Percentiles rank a stretch among this genome's conserved stretches.
Evolutionary conservation across 2,888 invertebrate species (phyloP).

Genomic region (Cistogaster globosa): DNA sequence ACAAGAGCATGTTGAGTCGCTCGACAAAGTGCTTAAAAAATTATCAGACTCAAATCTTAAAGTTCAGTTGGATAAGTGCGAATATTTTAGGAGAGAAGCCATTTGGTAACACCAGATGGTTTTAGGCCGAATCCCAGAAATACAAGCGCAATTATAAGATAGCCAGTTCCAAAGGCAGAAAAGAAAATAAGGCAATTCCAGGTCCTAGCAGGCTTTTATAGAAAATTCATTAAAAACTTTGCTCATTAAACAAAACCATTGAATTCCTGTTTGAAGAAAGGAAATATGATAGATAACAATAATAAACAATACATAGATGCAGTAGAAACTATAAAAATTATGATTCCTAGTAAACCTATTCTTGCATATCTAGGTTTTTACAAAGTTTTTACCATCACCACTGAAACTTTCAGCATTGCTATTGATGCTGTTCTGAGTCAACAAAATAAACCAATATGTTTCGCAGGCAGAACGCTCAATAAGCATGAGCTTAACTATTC

Average conservation of each 20-base stretch:
- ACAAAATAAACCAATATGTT: background rate
- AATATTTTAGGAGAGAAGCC: conserved; percentile 10
- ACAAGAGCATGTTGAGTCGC: conserved; percentile 20
- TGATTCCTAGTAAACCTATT: conserved; percentile 57
- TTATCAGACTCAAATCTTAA: conserved; percentile 7
- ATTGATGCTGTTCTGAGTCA: conserved; percentile 57
- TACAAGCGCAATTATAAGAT: conserved; percentile 71
- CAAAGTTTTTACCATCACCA: conserved; percentile 60
- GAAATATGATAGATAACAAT: background rate
- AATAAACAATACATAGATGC: conserved; percentile 29
- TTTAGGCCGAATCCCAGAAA: conserved; percentile 24
- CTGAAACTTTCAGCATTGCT: conserved; percentile 64
- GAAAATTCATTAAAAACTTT: conserved; percentile 32
- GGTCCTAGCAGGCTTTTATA: conserved; percentile 16
- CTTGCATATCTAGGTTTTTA: conserved; percentile 63
- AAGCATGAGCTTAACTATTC: conserved; percentile 8
- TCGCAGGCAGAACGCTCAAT: too few relatives aligned
- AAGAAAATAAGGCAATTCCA: conserved; percentile 23
- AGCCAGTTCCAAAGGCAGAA: conserved; percentile 71
- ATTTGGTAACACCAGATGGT: conserved; percentile 25
- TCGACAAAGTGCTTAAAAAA: conserved; percentile 19
- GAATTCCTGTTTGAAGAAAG: too few relatives aligned
- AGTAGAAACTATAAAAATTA: conserved; percentile 53
- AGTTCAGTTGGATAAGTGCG: conserved; percentile 4
- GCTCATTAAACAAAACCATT: background rate